Evolutionary conservation across 2,797 vertebrate genomes (phyloP), one percentile per base, ranked within the genome.

Genomic region (Cuculus canorus): DNA sequence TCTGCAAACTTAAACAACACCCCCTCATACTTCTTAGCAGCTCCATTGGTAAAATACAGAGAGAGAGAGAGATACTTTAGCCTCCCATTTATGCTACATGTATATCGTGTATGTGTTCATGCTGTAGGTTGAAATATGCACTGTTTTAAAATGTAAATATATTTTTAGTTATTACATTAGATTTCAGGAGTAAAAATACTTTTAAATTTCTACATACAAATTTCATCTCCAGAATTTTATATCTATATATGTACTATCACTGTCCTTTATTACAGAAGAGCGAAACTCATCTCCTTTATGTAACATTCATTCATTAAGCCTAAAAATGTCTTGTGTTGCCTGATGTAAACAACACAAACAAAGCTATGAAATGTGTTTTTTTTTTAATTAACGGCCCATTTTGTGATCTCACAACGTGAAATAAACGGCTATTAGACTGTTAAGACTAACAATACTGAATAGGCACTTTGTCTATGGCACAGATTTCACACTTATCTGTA

Each of bases 311-410:
- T 79, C 47, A 64, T 52, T 76, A 63, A 88, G 21, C 52, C 56
- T 56, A 90, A 85, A 95, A 85, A 64, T 13, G 10, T 21, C 41
- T 27, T 23, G n/a, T 61, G 57, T 21, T 69, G n/a, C 30, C 64
- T 66, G 85, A 72, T 50, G 24, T 10, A 73, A 94, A 76, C 41
- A 61, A 50, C n/a, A 54, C 21, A 77, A 91, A 82, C 32, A 16
- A 77, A 71, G 10, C 32, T 54, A 63, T 16, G 52, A 88, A 94
- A 90, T 17, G 11, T 60, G 30, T 0, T 76, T 86, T 0, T 76
- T 86, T 92, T 86, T 18, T 60, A 90, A 93, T 88, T 91, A 86
- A 90, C 81, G 90, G 23, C 53, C 23, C 22, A 69, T 59, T 94
- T 88, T 92, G 69, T 61, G 63, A 91, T 69, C 50, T 91, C 70